Conservation (phyloP, 2,797 vertebrate genomes). For the Halcyon smyrnensis region DNA sequence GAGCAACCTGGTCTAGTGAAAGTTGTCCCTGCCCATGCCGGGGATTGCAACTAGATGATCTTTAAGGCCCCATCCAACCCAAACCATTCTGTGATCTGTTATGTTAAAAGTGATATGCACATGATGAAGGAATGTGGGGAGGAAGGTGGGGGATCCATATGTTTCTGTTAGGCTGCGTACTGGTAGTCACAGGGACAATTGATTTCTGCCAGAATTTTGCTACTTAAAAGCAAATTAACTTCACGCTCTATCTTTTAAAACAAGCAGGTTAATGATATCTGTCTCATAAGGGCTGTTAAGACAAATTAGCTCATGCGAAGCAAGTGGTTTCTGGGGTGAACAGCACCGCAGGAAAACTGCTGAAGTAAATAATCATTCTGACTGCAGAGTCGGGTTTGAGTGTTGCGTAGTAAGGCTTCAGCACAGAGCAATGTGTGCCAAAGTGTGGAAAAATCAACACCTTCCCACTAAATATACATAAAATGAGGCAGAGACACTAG, state of each 20-base stretch:
- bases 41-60: background rate
- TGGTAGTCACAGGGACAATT: background rate
- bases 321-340: background rate
- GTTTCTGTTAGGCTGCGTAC: background rate
- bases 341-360: background rate
- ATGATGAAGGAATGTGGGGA: background rate
- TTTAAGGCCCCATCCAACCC: background rate
- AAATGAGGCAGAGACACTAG: background rate
- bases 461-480: background rate
- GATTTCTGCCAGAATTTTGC: background rate
- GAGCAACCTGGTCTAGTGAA: no score
- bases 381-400: background rate
- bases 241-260: background rate
- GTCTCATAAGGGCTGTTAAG: background rate
- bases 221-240: background rate
- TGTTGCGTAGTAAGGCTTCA: background rate
- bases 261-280: background rate
- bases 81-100: background rate
- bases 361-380: background rate
- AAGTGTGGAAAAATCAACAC: background rate
- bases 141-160: background rate
- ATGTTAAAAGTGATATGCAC: fast-evolving
- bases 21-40: background rate
- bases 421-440: background rate
- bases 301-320: background rate